A percentile compares a stretch with the other conserved stretches of the same genome.
Evolutionary conservation across 2,113 vertebrate species (phyloP).

Genomic region (Hucho hucho): DNA sequence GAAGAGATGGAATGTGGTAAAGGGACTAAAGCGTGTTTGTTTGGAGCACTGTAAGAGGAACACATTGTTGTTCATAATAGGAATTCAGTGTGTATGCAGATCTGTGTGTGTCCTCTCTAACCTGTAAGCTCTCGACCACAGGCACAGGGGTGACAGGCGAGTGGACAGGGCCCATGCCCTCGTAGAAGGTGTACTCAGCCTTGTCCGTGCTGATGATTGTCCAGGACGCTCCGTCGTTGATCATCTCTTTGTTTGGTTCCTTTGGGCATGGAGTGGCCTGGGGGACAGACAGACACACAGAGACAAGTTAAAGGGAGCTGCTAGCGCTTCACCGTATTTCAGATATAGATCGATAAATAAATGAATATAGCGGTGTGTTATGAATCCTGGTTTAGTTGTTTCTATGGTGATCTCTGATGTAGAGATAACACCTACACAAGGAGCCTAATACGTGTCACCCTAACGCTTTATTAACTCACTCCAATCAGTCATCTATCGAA

Average conservation of each 20-base stretch:
- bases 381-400: no score
- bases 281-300: background rate
- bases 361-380: no score
- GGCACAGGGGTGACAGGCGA: conserved; percentile 97
- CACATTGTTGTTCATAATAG: background rate
- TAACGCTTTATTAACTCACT: no score
- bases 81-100: background rate
- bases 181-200: conserved; percentile 98
- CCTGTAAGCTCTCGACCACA: conserved; percentile 99
- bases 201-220: conserved; percentile 99
- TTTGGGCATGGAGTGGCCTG: conserved; percentile 99
- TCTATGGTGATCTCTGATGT: no score
- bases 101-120: conserved; percentile 43
- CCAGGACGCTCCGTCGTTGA: conserved; percentile 99
- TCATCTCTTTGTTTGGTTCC: conserved; percentile 99
- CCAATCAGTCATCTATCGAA: no score
- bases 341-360: no score
- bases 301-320: background rate
- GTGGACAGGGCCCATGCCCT: conserved; percentile 98
- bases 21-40: background rate
- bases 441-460: no score
- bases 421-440: no score
- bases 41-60: background rate
- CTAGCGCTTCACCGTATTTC: background rate
- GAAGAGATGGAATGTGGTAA: background rate